Evolutionary conservation across 2,888 invertebrate species (phyloP).

Genomic region (Oligia latruncula): DNA sequence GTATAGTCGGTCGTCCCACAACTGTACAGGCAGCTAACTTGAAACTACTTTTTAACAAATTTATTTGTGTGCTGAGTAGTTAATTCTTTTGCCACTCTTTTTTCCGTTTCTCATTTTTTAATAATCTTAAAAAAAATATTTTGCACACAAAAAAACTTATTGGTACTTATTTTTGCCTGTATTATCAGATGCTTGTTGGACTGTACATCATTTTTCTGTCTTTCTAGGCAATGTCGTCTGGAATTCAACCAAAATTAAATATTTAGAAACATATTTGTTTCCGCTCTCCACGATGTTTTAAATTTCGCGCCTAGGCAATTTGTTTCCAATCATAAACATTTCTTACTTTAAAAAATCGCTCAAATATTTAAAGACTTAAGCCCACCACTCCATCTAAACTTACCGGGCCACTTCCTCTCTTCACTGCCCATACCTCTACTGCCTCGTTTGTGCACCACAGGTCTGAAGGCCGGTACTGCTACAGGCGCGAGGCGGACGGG

Average conservation of each 20-base stretch:
- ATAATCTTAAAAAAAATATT: neutral
- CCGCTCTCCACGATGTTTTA: neutral
- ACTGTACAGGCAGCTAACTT: neutral
- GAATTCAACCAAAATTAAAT: neutral
- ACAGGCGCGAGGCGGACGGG: conserved; percentile 89
- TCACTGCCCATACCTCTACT: conserved; percentile 68
- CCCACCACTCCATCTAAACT: conserved; percentile 60
- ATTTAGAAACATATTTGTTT: neutral
- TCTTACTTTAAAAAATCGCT: neutral
- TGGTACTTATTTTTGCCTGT: neutral
- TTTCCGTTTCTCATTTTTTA: neutral
- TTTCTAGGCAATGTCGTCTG: neutral
- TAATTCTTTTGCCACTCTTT: neutral
- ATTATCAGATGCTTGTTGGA: neutral
- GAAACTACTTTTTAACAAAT: neutral
- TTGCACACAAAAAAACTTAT: no score
- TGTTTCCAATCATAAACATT: neutral
- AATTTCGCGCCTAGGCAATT: neutral
- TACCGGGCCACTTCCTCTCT: conserved; percentile 57
- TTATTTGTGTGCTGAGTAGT: neutral
- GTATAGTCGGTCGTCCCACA: neutral
- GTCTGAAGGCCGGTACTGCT: conserved; percentile 91
- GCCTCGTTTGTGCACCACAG: conserved; percentile 79
- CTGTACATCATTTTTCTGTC: neutral
- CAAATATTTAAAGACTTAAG: conserved; percentile 37